These are phyloP conservation scores for Hydrophis major DNA, from an alignment of 2,797 vertebrate species.

Conservation along the genomic window DNA sequence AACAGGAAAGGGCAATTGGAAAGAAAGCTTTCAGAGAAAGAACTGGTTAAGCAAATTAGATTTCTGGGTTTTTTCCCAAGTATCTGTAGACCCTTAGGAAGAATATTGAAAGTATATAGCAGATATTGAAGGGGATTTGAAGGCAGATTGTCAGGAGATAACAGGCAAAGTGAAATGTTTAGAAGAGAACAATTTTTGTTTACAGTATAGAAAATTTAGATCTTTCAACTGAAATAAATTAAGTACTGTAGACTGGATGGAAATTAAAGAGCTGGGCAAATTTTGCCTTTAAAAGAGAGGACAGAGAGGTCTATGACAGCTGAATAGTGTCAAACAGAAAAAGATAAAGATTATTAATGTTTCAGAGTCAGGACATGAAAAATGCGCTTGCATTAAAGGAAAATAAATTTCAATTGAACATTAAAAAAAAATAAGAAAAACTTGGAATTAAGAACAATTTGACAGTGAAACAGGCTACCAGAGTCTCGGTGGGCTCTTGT, in stretches of 20 bases:
- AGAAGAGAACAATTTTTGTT: neutral
- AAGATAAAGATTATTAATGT: neutral
- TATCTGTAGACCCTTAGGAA: constrained; percentile 36
- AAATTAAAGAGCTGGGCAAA: neutral
- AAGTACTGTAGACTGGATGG: neutral
- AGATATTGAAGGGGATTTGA: neutral
- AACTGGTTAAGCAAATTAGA: constrained; percentile 36
- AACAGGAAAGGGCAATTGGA: constrained; percentile 29
- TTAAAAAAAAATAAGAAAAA: neutral
- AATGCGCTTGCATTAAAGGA: neutral
- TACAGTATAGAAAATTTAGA: neutral
- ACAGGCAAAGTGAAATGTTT: constrained; percentile 25
- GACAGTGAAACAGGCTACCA: neutral
- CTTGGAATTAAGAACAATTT: neutral
- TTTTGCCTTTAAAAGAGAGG: neutral
- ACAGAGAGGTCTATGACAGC: neutral
- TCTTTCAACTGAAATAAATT: neutral
- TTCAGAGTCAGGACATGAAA: neutral
- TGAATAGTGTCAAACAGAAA: neutral
- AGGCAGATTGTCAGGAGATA: neutral
- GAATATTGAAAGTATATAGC: constrained; percentile 28
- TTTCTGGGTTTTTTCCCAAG: constrained; percentile 17
- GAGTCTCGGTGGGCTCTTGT: neutral
- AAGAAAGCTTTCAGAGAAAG: constrained; percentile 30
- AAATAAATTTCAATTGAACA: neutral